Conservation (phyloP, 2,797 vertebrate species). For the Enteromius viviparus region DNA sequence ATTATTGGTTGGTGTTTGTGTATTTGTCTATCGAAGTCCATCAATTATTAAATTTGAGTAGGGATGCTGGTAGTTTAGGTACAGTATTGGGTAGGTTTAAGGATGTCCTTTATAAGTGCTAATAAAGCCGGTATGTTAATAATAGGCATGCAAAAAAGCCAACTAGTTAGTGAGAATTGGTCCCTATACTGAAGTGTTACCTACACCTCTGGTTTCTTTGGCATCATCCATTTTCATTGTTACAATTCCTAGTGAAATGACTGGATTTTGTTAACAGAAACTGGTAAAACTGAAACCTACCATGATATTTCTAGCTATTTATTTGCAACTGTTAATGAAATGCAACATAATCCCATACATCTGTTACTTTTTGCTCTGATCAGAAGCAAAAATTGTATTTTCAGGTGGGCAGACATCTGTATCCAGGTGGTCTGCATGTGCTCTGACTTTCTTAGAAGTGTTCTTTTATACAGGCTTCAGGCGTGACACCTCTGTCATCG, state of each 20-base stretch:
- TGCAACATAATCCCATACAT: not conserved
- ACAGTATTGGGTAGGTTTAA: not conserved
- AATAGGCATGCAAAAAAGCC: not conserved
- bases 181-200: not conserved
- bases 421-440: conserved; percentile 51
- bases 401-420: conserved; percentile 31
- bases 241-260: not conserved
- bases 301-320: not conserved
- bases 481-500: conserved; percentile 42
- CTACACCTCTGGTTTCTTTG: not conserved
- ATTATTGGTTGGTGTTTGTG: not conserved
- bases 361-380: conserved; percentile 2
- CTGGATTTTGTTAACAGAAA: not conserved
- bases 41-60: not conserved
- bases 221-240: not conserved
- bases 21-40: not conserved
- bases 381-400: conserved; percentile 34
- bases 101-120: not conserved
- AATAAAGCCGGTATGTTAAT: not conserved
- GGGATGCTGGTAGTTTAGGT: not conserved
- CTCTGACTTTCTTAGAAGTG: conserved; percentile 17
- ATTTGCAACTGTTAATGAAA: not conserved
- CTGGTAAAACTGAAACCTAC: not conserved
- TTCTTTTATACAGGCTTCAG: conserved; percentile 34
- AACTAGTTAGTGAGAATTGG: not conserved